These are phyloP conservation scores for Bujurquina vittata DNA, from an alignment of 2,113 vertebrate species.

Conservation along the genomic window DNA sequence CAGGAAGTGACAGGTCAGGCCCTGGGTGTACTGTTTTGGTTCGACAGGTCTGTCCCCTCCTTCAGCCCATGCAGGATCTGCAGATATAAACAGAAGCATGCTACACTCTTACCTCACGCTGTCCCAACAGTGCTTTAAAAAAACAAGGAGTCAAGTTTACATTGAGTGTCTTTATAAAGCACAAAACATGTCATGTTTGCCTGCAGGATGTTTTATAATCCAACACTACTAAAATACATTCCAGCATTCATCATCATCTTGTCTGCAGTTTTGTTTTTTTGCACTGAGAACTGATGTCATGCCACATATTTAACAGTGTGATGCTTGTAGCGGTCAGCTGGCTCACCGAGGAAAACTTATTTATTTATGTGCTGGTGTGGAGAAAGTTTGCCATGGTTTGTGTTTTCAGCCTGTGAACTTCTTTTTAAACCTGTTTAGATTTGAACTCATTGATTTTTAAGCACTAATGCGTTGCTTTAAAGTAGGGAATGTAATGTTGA, in stretches of 20 bases:
- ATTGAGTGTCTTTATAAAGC: constrained; percentile 38
- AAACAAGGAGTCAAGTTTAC: constrained; percentile 43
- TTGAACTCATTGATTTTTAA: constrained; percentile 46
- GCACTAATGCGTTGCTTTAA: constrained; percentile 53
- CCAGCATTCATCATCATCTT: constrained; percentile 25
- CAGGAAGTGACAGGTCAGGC: background rate
- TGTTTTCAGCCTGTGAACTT: constrained; percentile 66
- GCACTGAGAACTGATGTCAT: constrained; percentile 62
- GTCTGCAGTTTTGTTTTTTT: constrained; percentile 40
- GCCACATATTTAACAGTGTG: constrained; percentile 48
- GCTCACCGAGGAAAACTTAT: constrained; percentile 49
- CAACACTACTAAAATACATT: constrained; percentile 53
- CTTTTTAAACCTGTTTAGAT: constrained; percentile 45
- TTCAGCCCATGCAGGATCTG: background rate
- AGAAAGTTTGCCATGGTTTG: constrained; percentile 36
- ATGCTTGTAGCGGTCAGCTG: constrained; percentile 23
- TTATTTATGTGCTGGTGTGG: constrained; percentile 60
- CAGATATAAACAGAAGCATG: background rate
- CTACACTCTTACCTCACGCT: constrained; percentile 56
- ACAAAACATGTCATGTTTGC: constrained; percentile 9
- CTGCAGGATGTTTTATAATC: constrained; percentile 23
- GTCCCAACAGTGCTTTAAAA: constrained; percentile 54
- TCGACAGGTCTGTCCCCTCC: constrained; percentile 8
- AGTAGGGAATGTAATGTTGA: constrained; percentile 46
- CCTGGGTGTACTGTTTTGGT: constrained; percentile 11